A percentile compares a stretch with the other conserved stretches of the same genome.
Evolutionary conservation across 2,113 vertebrate species (phyloP).

Genomic region (Brachypteracias leptosomus): DNA sequence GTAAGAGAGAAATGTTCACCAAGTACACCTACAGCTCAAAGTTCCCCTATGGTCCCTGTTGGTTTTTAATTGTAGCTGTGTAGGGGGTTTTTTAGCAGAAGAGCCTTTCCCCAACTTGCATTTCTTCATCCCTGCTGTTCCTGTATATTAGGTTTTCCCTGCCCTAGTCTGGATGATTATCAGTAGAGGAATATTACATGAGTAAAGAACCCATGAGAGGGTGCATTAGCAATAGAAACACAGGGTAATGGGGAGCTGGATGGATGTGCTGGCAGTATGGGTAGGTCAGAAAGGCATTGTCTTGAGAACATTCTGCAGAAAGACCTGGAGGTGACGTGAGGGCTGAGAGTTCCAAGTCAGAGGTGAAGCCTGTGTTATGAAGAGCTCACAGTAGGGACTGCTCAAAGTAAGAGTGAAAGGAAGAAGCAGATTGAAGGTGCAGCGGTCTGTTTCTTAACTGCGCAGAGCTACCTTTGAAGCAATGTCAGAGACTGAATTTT

Average conservation of each 20-base stretch:
- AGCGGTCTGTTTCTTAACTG: not conserved
- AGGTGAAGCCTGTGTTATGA: not conserved
- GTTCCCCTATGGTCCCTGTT: not conserved
- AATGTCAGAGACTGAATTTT: not conserved
- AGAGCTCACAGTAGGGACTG: not conserved
- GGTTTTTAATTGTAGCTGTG: not conserved
- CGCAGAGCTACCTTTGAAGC: not conserved
- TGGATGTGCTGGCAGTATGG: accelerated
- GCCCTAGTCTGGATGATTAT: not conserved
- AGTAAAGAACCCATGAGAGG: not conserved
- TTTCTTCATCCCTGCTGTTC: not conserved
- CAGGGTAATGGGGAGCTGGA: not conserved
- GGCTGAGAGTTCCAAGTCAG: not conserved
- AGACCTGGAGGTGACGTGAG: not conserved
- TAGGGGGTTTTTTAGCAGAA: not conserved
- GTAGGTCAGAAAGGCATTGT: not conserved
- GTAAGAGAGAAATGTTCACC: not conserved
- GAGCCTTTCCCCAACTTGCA: not conserved
- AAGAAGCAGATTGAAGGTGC: not conserved
- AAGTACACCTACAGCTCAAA: not conserved
- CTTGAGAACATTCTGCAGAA: not conserved
- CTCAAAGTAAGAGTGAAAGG: not conserved
- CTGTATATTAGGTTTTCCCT: not conserved
- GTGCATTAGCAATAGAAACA: not conserved
- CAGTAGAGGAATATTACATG: not conserved